phyloP scores from a whole-genome alignment of 2,797 vertebrate species.

The Propithecus deckenii region DNA sequence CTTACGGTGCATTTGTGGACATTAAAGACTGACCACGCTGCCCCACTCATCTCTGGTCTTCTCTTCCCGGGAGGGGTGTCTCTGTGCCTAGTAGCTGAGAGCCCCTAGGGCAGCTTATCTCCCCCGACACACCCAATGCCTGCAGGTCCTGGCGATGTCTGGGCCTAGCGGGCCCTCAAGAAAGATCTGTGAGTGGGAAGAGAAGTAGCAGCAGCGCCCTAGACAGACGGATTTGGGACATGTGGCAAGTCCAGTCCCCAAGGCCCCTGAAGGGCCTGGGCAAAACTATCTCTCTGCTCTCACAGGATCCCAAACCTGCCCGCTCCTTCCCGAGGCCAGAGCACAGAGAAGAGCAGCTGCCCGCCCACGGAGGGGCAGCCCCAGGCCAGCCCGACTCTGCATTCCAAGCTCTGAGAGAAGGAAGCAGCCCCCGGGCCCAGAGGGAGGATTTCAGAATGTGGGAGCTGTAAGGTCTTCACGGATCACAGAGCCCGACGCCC shows the following conservation, averaged over 20 bases:
- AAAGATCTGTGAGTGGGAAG: background rate
- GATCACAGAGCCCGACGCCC: rapidly evolving
- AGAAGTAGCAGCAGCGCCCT: background rate
- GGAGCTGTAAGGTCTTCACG: background rate
- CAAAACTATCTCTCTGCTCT: background rate
- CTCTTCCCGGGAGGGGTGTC: background rate
- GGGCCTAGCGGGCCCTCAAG: background rate
- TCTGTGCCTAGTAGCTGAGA: background rate
- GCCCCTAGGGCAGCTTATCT: background rate
- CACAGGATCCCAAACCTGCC: background rate
- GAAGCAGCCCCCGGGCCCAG: background rate
- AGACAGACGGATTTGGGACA: background rate
- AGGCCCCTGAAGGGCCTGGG: background rate
- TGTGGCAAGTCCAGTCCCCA: background rate
- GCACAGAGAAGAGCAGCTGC: too few relatives aligned
- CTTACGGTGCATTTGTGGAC: background rate
- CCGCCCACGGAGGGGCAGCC: rapidly evolving
- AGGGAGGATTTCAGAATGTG: background rate
- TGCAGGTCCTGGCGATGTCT: background rate
- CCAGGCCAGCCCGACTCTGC: background rate
- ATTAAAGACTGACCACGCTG: rapidly evolving
- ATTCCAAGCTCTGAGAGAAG: background rate
- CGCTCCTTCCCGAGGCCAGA: background rate
- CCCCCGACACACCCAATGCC: background rate
- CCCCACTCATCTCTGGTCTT: background rate